Evolutionary conservation across 2,113 vertebrate genomes (phyloP).

Genomic region (Azemiops feae): DNA sequence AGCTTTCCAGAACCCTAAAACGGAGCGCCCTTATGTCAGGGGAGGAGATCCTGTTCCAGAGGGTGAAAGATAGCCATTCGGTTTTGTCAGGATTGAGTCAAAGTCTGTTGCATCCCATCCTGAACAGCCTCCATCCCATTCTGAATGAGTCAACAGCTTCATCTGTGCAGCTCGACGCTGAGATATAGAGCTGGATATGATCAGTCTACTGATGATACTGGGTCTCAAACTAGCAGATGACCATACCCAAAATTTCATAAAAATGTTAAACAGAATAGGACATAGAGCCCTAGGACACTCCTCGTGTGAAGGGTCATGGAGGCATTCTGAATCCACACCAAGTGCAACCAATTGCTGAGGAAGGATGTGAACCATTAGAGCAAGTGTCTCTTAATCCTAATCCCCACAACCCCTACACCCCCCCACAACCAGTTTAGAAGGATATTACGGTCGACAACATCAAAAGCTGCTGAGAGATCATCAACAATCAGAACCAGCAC

Average conservation of each 20-base stretch:
- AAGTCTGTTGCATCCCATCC: not conserved
- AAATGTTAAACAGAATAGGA: not conserved
- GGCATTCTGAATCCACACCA: not conserved
- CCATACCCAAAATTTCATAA: not conserved
- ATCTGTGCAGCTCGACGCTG: not conserved
- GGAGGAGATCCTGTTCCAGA: not conserved
- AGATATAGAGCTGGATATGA: not conserved
- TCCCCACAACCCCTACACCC: not conserved
- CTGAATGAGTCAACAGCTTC: not conserved
- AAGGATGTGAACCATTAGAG: not conserved
- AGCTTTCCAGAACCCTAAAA: not conserved
- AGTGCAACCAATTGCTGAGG: not conserved
- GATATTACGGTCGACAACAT: not conserved
- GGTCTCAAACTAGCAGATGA: not conserved
- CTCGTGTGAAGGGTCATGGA: not conserved
- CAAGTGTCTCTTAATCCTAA: not conserved
- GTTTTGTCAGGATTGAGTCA: not conserved
- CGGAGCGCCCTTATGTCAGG: not conserved
- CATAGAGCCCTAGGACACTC: not conserved
- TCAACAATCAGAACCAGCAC: not conserved
- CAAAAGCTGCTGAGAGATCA: not conserved
- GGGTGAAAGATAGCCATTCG: not conserved
- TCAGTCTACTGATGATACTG: not conserved
- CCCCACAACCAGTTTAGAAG: not conserved
- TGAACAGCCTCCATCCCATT: not conserved